Percentiles rank a stretch among this genome's conserved stretches.
These are phyloP conservation scores for Hyperoplus lanceolatus DNA, from an alignment of 2,797 vertebrate species.

Conservation along the genomic window DNA sequence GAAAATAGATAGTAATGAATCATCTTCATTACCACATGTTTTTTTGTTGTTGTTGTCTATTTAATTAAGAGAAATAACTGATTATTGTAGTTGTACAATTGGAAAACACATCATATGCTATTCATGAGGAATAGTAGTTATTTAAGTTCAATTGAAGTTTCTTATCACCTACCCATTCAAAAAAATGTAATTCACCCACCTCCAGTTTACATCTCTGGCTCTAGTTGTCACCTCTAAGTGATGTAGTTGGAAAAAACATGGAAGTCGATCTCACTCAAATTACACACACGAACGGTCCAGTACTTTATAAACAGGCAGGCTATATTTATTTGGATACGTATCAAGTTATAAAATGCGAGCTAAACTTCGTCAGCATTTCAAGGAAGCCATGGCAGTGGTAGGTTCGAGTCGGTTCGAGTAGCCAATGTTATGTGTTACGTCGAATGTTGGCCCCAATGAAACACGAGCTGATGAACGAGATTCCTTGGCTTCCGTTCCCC, in stretches of 20 bases:
- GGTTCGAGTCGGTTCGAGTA: not conserved
- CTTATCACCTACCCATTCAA: not conserved
- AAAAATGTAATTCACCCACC: not conserved
- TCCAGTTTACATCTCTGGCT: conserved; percentile 1
- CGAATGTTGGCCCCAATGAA: conserved; percentile 56
- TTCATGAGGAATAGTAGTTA: not conserved
- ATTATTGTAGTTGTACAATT: not conserved
- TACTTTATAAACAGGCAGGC: conserved; percentile 8
- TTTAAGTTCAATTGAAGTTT: not conserved
- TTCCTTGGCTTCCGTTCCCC: not conserved
- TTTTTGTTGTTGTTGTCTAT: not conserved
- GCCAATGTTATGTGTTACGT: conserved; percentile 62
- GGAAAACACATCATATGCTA: not conserved
- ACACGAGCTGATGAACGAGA: conserved; percentile 9
- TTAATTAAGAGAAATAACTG: not conserved
- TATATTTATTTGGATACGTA: not conserved
- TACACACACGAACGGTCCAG: not conserved
- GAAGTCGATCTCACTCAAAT: conserved; percentile 12
- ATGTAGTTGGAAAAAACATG: not conserved
- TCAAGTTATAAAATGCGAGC: not conserved
- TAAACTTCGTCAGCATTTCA: not conserved
- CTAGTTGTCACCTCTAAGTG: not conserved
- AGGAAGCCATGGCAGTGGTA: accelerated
- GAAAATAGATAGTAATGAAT: not conserved
- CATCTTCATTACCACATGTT: not conserved